Base-by-base conservation (phyloP, 2,888 invertebrate genomes). In the Hermaeophaga mercurialis region DNA sequence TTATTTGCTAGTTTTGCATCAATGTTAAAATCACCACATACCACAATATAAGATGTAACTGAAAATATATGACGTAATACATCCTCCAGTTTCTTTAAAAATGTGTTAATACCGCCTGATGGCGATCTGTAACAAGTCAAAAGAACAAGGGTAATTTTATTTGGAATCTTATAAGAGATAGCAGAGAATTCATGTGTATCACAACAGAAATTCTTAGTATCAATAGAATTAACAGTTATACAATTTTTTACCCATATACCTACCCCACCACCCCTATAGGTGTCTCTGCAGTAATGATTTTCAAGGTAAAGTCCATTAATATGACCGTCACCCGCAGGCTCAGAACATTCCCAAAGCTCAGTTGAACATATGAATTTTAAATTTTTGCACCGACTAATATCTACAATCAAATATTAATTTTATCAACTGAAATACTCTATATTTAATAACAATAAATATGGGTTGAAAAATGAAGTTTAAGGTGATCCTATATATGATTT, bases 1-100 rank as follows among this genome's bases (percentile, higher is more conserved):
- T 18, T 34, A 44, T 15, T 33, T 3, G n/a, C 7, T 6, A 2
- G 22, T 15, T 15, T 34, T 18, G 26, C 26, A 26, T 53, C 53
- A 19, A 44, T 18, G 45, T 53, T 44, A 36, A 44, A 53, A 34
- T 53, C 53, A 8, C 36, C 39, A 36, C 26, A 53, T 36, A 53
- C 12, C 9, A 45, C 5, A 44, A 53, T 15, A 15, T 28, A 34
- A 5, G 22, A 8, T 36, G 44, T 33, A 14, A 45, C 36, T 44
- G 44, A 34, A 45, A 34, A 45, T n/a, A 53, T 11, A 34, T 15
- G 17, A 45, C 26, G 44, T 26, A 36, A 45, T 11, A 28, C 26
- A 45, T 15, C 8, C 1, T 33, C 36, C 24, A 45, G 34, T 17
- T 38, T 34, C 1, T 53, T 28, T 19, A 43, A 22, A 18, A 52